Base-by-base conservation (phyloP, 2,888 invertebrate genomes). In the Chrysomela aeneicollis region DNA sequence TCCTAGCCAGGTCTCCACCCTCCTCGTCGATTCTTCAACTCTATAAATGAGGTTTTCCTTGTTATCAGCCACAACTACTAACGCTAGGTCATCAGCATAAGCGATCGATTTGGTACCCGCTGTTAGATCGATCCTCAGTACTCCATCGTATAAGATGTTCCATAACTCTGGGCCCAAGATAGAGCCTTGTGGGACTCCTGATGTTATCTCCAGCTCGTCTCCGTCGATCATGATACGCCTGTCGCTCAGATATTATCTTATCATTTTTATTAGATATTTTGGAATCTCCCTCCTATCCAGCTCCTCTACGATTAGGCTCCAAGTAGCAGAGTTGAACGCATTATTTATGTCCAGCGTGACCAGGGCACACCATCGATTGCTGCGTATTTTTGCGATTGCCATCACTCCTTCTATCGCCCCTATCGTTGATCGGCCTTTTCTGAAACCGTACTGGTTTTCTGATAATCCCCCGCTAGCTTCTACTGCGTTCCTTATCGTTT, bases 91-190 rank as follows among this genome's bases (percentile, higher is more conserved):
- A 15, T 46, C 58, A 4, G 58, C 47, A 30, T 32, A 54, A 9
- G 37, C 35, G 12, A 54, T 35, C 4, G 32, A 18, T 10, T 54
- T 54, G 0, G 42, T 22, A 18, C 58, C 58, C 22, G 19, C 26
- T n/a, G 52, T 8, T 15, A 22, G 15, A 10, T 52, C 21, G 1
- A 17, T 47, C 22, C 30, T 19, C 5, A 58, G 47, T 1, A 49
- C 49, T n/a, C 49, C 49, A 17, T 58, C 47, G 15, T 49, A n/a
- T n/a, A n/a, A n/a, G n/a, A n/a, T n/a, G n/a, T n/a, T n/a, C n/a
- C n/a, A n/a, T n/a, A n/a, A n/a, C 18, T n/a, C 17, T 9, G 58
- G 58, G 12, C 58, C 58, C 26, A 58, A 49, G n/a, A 49, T 12
- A 1, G 58, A 58, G 10, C 32, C 58, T 19, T 47, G 58, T 22